Conservation (phyloP, 1,140 invertebrate species). For the Drosophila cardini region DNA sequence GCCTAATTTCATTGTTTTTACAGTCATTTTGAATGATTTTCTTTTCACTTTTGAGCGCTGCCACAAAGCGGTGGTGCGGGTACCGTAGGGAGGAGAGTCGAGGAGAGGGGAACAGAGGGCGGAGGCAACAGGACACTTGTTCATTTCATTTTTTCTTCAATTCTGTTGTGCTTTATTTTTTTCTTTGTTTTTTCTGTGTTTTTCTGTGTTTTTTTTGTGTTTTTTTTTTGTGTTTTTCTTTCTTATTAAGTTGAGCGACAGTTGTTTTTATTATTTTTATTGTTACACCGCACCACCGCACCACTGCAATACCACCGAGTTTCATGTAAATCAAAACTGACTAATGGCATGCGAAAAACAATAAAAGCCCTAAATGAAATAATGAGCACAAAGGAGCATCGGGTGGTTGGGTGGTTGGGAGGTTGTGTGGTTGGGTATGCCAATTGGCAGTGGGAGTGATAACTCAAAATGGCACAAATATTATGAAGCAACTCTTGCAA, state of each 20-base stretch:
- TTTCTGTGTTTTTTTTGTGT: conserved; percentile 22
- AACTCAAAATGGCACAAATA: conserved; percentile 3
- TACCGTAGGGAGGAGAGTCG: background rate
- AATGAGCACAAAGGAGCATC: conserved; percentile 60
- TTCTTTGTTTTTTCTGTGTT: conserved; percentile 29
- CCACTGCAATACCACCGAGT: background rate
- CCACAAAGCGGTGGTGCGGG: background rate
- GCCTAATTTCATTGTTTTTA: conserved; percentile 83
- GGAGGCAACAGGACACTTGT: conserved; percentile 21
- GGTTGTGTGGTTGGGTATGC: background rate
- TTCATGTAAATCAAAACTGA: conserved; percentile 78
- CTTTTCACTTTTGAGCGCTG: conserved; percentile 46
- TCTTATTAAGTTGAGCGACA: conserved; percentile 81
- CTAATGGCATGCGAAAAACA: conserved; percentile 83
- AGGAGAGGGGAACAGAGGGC: too few species aligned
- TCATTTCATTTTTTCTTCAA: conserved; percentile 29
- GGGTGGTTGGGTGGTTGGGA: background rate
- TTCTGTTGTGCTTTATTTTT: conserved; percentile 34
- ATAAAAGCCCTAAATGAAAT: conserved; percentile 81
- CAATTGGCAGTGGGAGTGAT: background rate
- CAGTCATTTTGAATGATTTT: conserved; percentile 80
- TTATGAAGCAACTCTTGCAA: conserved; percentile 32
- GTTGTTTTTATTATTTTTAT: conserved; percentile 83
- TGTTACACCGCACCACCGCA: conserved; percentile 42
- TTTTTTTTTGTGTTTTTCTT: conserved; percentile 49